Evolutionary conservation across 2,888 invertebrate genomes (phyloP).

Genomic region (Sipunculus nudus): DNA sequence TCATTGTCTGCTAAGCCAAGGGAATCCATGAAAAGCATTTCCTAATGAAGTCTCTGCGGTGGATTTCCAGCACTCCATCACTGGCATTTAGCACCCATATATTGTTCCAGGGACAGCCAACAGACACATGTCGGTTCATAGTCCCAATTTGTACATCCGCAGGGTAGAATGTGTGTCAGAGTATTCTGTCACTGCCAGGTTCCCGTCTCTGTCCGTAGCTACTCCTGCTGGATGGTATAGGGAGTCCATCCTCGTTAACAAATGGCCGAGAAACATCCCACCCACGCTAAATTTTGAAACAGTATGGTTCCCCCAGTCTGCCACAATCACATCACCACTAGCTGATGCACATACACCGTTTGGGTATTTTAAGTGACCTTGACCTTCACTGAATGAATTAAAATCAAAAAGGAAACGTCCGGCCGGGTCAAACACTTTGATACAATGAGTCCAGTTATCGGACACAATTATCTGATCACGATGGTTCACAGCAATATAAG

Average conservation of each 20-base stretch:
- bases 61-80: too few species aligned
- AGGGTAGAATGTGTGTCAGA: conserved; percentile 28
- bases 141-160: conserved; percentile 8
- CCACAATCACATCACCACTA: conserved; percentile 54
- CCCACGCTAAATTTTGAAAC: conserved; percentile 40
- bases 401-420: conserved; percentile 34
- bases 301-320: conserved; percentile 52
- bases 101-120: too few species aligned
- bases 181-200: conserved; percentile 52
- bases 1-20: too few species aligned
- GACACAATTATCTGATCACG: conserved; percentile 49
- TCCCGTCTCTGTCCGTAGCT: conserved; percentile 41
- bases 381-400: not conserved
- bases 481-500: conserved; percentile 45
- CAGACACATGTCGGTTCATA: too few species aligned
- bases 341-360: conserved; percentile 56
- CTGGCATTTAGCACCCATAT: too few species aligned
- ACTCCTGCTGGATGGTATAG: conserved; percentile 57
- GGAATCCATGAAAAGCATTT: too few species aligned
- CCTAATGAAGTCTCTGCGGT: too few species aligned
- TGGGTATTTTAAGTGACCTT: conserved; percentile 35
- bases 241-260: conserved; percentile 49
- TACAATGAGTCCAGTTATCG: conserved; percentile 39
- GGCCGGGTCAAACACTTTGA: conserved; percentile 50
- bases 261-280: conserved; percentile 49